Conservation (phyloP, 2,113 vertebrate genomes). For the Seriola dumerili region DNA sequence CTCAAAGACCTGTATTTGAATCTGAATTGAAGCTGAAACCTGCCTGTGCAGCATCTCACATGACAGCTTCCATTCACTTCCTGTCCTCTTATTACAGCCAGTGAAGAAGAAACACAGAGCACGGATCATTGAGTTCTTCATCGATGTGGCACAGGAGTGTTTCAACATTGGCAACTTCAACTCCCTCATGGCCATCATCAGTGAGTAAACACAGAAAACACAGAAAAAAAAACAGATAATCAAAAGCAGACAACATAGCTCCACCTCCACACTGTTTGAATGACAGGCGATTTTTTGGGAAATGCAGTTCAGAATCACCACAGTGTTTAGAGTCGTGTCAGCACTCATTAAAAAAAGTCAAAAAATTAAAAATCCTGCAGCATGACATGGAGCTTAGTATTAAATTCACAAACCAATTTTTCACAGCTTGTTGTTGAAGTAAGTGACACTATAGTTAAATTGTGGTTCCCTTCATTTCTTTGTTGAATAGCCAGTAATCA, state of each 20-base stretch:
- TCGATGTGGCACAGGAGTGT: conserved; percentile 94
- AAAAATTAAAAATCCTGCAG: not conserved
- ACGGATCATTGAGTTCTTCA: conserved; percentile 95
- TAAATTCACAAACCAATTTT: not conserved
- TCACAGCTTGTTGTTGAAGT: not conserved
- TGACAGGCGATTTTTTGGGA: not conserved
- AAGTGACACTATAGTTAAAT: not conserved
- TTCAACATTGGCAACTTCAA: conserved; percentile 98
- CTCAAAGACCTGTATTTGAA: not conserved
- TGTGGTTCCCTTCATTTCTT: not conserved
- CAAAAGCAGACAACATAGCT: not conserved
- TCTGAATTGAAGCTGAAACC: not conserved
- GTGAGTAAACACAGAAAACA: conserved; percentile 83
- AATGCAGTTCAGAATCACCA: not conserved
- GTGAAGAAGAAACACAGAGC: conserved; percentile 96
- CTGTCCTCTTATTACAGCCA: conserved; percentile 83
- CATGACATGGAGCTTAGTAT: not conserved
- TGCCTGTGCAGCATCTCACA: not conserved
- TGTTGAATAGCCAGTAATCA: not conserved
- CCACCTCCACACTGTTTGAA: not conserved
- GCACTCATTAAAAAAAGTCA: not conserved
- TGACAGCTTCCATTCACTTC: not conserved
- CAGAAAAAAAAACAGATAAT: not conserved
- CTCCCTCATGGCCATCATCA: conserved; percentile 96
- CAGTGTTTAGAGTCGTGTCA: not conserved